Conservation (phyloP, 2,113 vertebrate species). For the Megaleporinus macrocephalus region DNA sequence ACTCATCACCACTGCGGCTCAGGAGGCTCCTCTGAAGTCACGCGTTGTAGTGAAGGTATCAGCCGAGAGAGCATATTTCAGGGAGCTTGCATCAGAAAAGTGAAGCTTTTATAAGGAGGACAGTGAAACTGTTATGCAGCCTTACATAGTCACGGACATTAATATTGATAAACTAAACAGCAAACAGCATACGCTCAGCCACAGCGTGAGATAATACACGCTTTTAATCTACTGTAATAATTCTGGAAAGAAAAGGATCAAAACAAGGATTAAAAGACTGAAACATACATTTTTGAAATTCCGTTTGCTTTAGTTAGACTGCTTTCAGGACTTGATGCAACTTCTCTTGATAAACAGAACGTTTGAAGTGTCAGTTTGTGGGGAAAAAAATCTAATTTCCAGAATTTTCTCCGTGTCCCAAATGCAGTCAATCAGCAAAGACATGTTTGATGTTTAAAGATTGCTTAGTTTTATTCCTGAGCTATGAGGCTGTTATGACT, state of each 20-base stretch:
- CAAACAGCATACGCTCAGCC: not conserved
- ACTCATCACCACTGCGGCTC: not conserved
- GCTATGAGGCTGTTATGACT: not conserved
- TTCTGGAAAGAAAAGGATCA: not conserved
- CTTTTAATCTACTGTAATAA: not conserved
- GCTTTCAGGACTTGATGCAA: too few relatives aligned
- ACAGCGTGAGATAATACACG: not conserved
- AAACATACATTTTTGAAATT: too few relatives aligned
- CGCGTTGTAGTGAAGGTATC: not conserved
- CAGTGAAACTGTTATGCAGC: not conserved
- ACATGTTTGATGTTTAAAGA: not conserved
- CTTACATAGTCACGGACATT: not conserved
- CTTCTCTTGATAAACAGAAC: too few relatives aligned
- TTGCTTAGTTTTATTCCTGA: not conserved
- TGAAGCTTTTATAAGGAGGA: not conserved
- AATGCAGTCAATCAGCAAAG: not conserved
- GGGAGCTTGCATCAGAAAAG: constrained; percentile 8
- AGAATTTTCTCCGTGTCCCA: not conserved
- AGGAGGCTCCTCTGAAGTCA: constrained; percentile 2
- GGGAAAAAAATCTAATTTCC: not conserved
- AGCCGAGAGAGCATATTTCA: not conserved
- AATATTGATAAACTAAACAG: not conserved
- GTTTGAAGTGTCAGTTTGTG: not conserved
- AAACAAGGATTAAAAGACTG: not conserved
- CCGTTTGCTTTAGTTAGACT: too few relatives aligned